These are phyloP conservation scores for Donacobius atricapilla DNA, from an alignment of 2,113 vertebrate genomes.

Conservation along the genomic window DNA sequence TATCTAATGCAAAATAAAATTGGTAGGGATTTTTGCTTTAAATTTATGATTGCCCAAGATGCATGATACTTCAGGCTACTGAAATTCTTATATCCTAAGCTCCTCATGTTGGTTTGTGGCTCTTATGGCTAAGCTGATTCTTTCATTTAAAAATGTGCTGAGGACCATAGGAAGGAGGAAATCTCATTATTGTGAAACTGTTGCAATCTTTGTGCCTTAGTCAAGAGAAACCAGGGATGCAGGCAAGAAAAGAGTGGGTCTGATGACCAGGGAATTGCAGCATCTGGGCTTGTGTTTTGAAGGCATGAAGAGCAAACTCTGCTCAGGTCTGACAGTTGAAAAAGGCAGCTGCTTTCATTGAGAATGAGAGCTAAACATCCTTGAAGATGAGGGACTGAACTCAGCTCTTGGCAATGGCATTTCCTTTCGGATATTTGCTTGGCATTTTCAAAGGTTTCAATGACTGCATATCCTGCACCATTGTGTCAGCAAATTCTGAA, in stretches of 20 bases:
- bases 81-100: neutral
- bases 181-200: neutral
- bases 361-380: neutral
- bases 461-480: neutral
- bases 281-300: neutral
- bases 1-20: constrained; percentile 10
- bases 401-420: neutral
- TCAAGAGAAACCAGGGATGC: neutral
- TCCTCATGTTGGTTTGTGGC: neutral
- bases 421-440: neutral
- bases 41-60: neutral
- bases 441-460: constrained; percentile 1
- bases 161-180: neutral
- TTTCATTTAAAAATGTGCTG: constrained; percentile 32
- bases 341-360: neutral
- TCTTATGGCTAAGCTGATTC: neutral
- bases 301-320: neutral
- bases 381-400: neutral
- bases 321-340: neutral
- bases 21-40: neutral
- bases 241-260: neutral
- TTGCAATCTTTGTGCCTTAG: neutral
- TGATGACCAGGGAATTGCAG: neutral
- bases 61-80: neutral
- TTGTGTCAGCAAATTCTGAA: constrained; percentile 8